Evolutionary conservation across 2,888 invertebrate genomes (phyloP), one percentile per base, ranked within the genome.

Genomic region (Brachypalpus laphriformis): DNA sequence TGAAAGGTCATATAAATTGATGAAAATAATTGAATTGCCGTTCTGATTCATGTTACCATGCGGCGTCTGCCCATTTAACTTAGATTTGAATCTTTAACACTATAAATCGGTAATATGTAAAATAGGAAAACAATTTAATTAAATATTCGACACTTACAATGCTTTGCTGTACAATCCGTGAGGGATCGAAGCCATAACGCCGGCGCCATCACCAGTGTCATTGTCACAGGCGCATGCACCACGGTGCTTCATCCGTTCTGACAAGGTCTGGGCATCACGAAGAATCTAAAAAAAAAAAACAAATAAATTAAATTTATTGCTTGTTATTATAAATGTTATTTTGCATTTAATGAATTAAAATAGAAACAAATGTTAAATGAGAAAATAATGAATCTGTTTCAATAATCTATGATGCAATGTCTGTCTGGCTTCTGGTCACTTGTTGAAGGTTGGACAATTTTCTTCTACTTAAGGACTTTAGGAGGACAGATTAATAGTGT

Each of bases 171-270:
- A 99, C 91, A 98, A 96, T 89, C 95, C 95, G 92, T 99, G 98
- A 51, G 99, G 99, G 91, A 99, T 98, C 89, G 98, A 98, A 87
- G 97, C 97, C 90, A 99, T 94, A 82, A 99, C 97, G 75, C 99
- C 99, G 86, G 99, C 99, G 87, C 99, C 99, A 92, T 99, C 99
- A 77, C 99, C 99, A 66, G 99, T 98, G 93, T 99, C 98, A 93
- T 99, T 99, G 93, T 99, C 99, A 93, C 99, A 98, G 47, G 98
- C 98, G 93, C 98, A 99, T 63, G 99, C 99, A 89, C 99, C 99
- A 88, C 99, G 96, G 93, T 99, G 99, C 94, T 98, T 98, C 99
- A 99, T 99, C 90, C 99, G 96, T 92, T 96, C 96, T 82, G 99
- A 96, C 93, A 99, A 94, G 88, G 94, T 96, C 93, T 98, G 96